phyloP scores from a whole-genome alignment of 2,888 invertebrate genomes.

The Euclidia mi region DNA sequence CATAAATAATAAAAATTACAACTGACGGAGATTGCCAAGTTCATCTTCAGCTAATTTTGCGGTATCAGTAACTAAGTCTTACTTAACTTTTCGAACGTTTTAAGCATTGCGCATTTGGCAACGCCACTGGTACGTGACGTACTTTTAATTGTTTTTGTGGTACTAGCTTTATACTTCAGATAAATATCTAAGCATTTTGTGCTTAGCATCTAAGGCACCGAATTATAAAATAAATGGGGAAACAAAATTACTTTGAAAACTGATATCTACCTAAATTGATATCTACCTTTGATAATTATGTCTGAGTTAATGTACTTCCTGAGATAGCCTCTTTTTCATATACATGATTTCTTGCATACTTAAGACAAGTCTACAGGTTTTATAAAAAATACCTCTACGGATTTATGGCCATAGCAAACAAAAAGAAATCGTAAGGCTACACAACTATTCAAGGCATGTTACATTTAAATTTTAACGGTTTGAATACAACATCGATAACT shows the following conservation, averaged over 20 bases:
- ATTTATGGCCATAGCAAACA: too few relatives aligned
- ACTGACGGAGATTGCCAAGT: too few relatives aligned
- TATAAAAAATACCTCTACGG: too few relatives aligned
- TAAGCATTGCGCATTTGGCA: slow-evolving; percentile 44
- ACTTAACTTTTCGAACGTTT: slow-evolving; percentile 25
- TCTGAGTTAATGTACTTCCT: too few relatives aligned
- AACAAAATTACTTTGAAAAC: not conserved
- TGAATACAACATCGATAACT: too few relatives aligned
- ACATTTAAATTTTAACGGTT: slow-evolving; percentile 11
- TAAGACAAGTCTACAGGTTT: too few relatives aligned
- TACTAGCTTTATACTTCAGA: slow-evolving; percentile 50
- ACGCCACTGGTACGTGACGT: slow-evolving; percentile 59
- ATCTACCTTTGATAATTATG: too few relatives aligned
- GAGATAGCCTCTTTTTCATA: too few relatives aligned
- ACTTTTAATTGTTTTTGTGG: slow-evolving; percentile 78
- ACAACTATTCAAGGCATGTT: slow-evolving; percentile 12
- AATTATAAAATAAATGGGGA: slow-evolving; percentile 48
- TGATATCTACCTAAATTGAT: too few relatives aligned
- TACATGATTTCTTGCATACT: too few relatives aligned
- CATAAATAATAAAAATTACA: too few relatives aligned
- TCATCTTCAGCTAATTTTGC: slow-evolving; percentile 8
- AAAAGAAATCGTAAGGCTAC: too few relatives aligned
- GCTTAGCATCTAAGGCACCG: slow-evolving; percentile 77
- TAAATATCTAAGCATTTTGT: slow-evolving; percentile 69
- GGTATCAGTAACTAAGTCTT: slow-evolving; percentile 8